These are phyloP conservation scores for Parotocinclus haroldoi DNA, from an alignment of 2,797 vertebrate species.

Conservation along the genomic window DNA sequence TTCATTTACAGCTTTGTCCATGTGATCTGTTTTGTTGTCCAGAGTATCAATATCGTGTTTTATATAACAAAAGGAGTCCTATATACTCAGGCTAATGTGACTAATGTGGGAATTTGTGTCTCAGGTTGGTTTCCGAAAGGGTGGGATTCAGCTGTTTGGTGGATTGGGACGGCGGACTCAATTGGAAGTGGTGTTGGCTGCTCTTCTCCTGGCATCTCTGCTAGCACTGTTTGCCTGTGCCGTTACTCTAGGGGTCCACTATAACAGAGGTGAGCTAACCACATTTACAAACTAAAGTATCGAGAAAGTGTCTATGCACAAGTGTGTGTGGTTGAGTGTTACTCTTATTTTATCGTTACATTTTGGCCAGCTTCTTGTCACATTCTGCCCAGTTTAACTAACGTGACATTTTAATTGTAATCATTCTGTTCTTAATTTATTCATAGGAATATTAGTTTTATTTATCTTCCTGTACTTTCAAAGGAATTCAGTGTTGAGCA, in stretches of 20 bases:
- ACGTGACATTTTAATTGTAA: too few relatives aligned
- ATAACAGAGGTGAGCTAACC: slow-evolving; percentile 75
- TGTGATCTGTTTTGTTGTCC: too few relatives aligned
- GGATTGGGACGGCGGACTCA: slow-evolving; percentile 75
- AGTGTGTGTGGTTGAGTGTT: too few relatives aligned
- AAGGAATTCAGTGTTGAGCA: too few relatives aligned
- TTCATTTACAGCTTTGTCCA: not conserved
- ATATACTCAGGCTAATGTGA: not conserved
- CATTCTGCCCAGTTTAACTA: too few relatives aligned
- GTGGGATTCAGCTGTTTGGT: slow-evolving; percentile 66
- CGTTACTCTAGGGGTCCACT: slow-evolving; percentile 78
- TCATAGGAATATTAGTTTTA: too few relatives aligned
- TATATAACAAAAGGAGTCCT: not conserved
- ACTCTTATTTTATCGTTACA: too few relatives aligned
- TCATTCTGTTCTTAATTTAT: too few relatives aligned
- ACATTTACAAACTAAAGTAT: not conserved
- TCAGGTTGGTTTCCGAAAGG: slow-evolving; percentile 89
- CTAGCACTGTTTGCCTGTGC: slow-evolving; percentile 79
- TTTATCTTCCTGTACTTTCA: too few relatives aligned
- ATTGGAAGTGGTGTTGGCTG: slow-evolving; percentile 80
- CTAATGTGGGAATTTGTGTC: slow-evolving; percentile 20
- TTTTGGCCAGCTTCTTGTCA: too few relatives aligned
- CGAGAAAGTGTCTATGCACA: too few relatives aligned
- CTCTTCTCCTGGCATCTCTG: slow-evolving; percentile 71
- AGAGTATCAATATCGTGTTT: not conserved